phyloP scores from a whole-genome alignment of 2,888 invertebrate species.

The Sipunculus nudus region DNA sequence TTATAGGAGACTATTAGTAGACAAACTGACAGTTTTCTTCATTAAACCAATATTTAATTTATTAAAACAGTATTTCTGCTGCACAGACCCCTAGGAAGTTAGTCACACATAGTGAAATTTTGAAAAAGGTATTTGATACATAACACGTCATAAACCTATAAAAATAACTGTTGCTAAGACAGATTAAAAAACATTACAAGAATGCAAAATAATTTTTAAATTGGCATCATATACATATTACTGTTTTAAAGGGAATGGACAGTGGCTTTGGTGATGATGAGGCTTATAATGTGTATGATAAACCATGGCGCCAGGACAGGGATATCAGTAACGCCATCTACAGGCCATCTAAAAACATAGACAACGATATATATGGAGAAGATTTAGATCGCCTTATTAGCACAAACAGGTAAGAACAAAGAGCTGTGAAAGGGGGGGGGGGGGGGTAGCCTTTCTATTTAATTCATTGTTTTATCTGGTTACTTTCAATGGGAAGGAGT shows the following conservation, averaged over 20 bases:
- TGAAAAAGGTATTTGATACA: no score
- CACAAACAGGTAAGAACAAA: slow-evolving; percentile 79
- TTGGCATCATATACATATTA: neutral
- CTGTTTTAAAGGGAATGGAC: slow-evolving; percentile 76
- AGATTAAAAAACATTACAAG: neutral
- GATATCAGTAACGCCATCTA: slow-evolving; percentile 84
- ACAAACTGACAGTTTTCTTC: no score
- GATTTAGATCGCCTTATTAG: slow-evolving; percentile 90
- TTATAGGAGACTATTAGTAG: no score
- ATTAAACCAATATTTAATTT: no score
- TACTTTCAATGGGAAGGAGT: no score
- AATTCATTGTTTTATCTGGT: no score
- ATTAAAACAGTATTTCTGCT: no score
- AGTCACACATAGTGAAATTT: no score
- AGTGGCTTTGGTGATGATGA: slow-evolving; percentile 97
- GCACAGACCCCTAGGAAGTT: no score
- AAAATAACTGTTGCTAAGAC: neutral
- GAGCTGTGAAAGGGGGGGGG: no score
- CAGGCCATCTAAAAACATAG: slow-evolving; percentile 76
- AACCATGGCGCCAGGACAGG: slow-evolving; percentile 94
- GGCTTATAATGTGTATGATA: slow-evolving; percentile 96
- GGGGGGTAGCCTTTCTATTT: no score
- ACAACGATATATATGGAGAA: slow-evolving; percentile 88
- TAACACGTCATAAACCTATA: no score
- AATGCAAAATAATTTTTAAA: neutral